Percentiles rank a stretch among this genome's conserved stretches.
phyloP scores from a whole-genome alignment of 2,797 vertebrate species.

The Myotis findleyi region DNA sequence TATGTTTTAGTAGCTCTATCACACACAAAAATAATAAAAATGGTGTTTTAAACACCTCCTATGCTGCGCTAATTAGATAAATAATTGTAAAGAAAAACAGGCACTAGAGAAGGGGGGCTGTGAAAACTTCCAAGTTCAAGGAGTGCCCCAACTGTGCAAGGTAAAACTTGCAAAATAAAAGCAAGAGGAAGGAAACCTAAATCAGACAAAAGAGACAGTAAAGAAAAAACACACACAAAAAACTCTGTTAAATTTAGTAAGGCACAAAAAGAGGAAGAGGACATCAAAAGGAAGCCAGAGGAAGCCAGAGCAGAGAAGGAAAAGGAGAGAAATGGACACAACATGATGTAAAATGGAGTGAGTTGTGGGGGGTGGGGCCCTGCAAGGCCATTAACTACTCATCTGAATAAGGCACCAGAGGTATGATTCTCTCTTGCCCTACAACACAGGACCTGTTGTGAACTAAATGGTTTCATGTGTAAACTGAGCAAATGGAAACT shows the following conservation, averaged over 20 bases:
- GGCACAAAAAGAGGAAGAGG: slow-evolving; percentile 74
- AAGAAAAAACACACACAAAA: not conserved
- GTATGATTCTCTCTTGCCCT: not conserved
- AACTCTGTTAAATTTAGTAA: slow-evolving; percentile 66
- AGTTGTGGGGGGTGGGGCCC: not conserved
- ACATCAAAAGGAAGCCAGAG: slow-evolving; percentile 42
- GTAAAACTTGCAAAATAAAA: slow-evolving; percentile 61
- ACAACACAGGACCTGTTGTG: not conserved
- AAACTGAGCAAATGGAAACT: slow-evolving; percentile 41
- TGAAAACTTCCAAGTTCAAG: slow-evolving; percentile 43
- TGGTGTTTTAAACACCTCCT: slow-evolving; percentile 18
- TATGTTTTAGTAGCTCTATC: slow-evolving; percentile 52
- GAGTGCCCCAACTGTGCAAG: slow-evolving; percentile 41
- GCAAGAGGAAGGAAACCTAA: slow-evolving; percentile 72
- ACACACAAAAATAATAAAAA: not conserved
- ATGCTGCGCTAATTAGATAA: slow-evolving; percentile 10
- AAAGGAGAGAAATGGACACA: slow-evolving; percentile 31
- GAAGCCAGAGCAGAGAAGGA: slow-evolving; percentile 57
- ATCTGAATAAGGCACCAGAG: not conserved
- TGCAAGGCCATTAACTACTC: not conserved
- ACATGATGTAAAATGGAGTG: slow-evolving; percentile 1
- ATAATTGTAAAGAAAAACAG: slow-evolving; percentile 64
- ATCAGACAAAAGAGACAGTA: slow-evolving; percentile 62
- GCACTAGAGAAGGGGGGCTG: not conserved
- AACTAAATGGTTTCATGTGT: slow-evolving; percentile 24